Base-by-base conservation (phyloP, 1,140 invertebrate species). In the Drosophila baimaii region DNA sequence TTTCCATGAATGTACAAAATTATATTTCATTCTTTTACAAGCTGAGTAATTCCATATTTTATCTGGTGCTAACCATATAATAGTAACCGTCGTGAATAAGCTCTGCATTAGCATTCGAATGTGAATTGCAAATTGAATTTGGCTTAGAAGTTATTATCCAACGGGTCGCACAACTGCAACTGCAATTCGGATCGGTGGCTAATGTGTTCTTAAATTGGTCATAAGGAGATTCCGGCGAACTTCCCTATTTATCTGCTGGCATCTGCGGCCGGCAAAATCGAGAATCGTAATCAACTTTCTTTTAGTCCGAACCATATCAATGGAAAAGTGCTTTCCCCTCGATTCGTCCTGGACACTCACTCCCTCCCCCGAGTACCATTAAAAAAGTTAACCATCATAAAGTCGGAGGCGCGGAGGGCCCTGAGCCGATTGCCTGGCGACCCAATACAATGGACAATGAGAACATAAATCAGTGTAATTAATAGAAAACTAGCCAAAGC, bases 401-500 rank as follows among this genome's bases (percentile, higher is more conserved):
- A 77, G 54, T 68, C 62, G 39, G 43, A 12, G 71, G 33, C 17
- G 33, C 29, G 44, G 39, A 43, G 49, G 9, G 54, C 10, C 17
- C 23, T n/a, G 27, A 12, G 23, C 29, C 37, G 31, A 46, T 39
- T 17, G 29, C 29, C 35, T 39, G 41, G 64, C 33, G 21, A 5
- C 39, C 29, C 49, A 79, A 78, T 80, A 90, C 88, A 90, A 90
- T 90, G 88, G 75, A 90, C 88, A 90, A 90, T 90, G 88, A 90
- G 72, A 84, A 81, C 88, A 90, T 90, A 90, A 90, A 90, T 90
- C 88, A 90, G 80, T 81, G 83, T 90, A 90, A 90, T 90, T 90
- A 90, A 90, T 91, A 90, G 82, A 88, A 86, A 86, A 86, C 71
- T 86, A 83, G 83, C 84, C 76, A 80, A 88, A 52, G 49, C 44